These are phyloP conservation scores for Prinia subflava DNA, from an alignment of 2,113 vertebrate genomes.

Conservation along the genomic window DNA sequence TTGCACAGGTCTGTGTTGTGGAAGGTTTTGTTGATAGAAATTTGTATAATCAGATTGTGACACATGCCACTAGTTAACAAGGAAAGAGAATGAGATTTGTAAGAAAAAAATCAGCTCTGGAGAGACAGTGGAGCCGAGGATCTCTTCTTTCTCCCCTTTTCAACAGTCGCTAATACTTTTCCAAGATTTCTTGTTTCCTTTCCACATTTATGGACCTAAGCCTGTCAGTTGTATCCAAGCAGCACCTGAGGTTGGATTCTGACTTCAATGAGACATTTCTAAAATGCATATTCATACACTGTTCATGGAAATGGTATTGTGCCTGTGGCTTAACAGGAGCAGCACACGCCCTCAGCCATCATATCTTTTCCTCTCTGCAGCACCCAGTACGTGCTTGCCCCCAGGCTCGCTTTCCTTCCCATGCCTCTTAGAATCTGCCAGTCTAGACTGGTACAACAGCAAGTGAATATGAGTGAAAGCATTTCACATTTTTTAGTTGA, in stretches of 20 bases:
- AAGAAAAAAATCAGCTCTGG: background rate
- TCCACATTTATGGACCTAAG: background rate
- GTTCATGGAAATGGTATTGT: background rate
- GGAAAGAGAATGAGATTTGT: background rate
- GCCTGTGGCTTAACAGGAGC: background rate
- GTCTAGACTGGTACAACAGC: background rate
- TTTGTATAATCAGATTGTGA: slow-evolving; percentile 21
- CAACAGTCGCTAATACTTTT: background rate
- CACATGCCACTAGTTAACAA: background rate
- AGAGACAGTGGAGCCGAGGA: background rate
- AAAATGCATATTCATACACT: background rate
- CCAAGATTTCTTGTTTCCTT: background rate
- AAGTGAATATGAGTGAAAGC: background rate
- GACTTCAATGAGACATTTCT: too few relatives aligned
- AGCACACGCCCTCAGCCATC: background rate
- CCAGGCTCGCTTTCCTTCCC: background rate
- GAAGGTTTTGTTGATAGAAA: slow-evolving; percentile 40
- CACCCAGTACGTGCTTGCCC: background rate
- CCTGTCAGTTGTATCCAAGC: background rate
- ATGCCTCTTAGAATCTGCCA: background rate
- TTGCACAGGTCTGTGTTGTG: slow-evolving; percentile 27
- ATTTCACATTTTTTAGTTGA: background rate
- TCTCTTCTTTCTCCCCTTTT: background rate
- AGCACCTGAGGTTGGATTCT: background rate
- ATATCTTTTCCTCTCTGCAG: background rate